phyloP scores from a whole-genome alignment of 2,888 invertebrate genomes.

The Plagiodera versicolora region DNA sequence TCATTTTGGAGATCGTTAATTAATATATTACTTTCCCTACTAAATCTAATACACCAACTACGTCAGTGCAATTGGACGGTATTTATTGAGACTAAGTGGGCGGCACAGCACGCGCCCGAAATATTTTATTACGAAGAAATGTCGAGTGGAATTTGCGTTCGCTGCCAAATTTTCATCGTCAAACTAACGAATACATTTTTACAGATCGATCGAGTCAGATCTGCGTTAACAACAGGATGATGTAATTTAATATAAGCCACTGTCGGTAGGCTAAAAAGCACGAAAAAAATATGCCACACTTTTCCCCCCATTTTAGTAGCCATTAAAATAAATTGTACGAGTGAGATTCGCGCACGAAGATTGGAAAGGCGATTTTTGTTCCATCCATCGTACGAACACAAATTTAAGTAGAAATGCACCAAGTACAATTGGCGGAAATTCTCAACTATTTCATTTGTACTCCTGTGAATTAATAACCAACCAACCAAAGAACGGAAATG shows the following conservation, averaged over 20 bases:
- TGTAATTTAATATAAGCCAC: background rate
- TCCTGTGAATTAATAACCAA: no score
- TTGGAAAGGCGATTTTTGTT: no score
- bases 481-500: background rate
- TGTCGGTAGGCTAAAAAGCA: background rate
- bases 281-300: no score
- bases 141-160: no score
- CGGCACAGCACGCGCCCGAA: constrained; percentile 16
- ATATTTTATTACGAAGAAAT: no score
- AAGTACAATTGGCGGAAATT: constrained; percentile 3
- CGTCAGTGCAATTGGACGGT: constrained; percentile 50
- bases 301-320: no score
- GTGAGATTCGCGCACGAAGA: no score
- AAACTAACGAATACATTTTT: background rate
- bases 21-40: constrained; percentile 35
- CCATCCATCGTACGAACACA: constrained; percentile 31
- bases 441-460: constrained; percentile 13
- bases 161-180: background rate
- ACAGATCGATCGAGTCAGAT: background rate
- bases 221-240: background rate
- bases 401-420: constrained; percentile 28
- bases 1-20: constrained; percentile 11
- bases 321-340: no score
- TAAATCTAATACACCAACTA: constrained; percentile 44
- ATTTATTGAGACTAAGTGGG: constrained; percentile 48